Conservation (phyloP, 2,797 vertebrate species). For the Salmo trutta region DNA sequence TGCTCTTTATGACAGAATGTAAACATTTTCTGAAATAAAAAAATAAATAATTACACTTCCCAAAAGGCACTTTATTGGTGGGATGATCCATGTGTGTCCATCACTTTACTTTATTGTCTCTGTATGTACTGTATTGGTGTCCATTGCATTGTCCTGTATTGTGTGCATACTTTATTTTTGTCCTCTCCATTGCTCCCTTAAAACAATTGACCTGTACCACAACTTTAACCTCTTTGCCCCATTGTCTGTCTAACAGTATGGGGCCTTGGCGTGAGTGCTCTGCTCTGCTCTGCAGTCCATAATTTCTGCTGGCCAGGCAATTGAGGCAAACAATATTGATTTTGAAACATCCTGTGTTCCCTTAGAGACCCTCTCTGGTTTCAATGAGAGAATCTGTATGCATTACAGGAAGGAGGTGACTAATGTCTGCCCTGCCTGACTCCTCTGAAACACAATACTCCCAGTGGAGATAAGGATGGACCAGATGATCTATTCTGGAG, state of each 20-base stretch:
- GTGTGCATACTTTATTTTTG: neutral
- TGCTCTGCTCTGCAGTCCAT: conserved; percentile 12
- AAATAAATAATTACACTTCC: too few relatives aligned
- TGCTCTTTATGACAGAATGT: too few relatives aligned
- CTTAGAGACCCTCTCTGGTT: conserved; percentile 67
- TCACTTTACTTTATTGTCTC: neutral
- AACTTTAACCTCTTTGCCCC: conserved; percentile 2
- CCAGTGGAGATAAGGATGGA: conserved; percentile 20
- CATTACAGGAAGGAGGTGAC: conserved; percentile 72
- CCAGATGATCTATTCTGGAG: conserved; percentile 18
- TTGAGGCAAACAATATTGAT: conserved; percentile 57
- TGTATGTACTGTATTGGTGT: neutral
- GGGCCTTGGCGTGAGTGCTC: conserved; percentile 7
- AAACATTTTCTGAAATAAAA: too few relatives aligned
- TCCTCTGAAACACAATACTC: conserved; percentile 61
- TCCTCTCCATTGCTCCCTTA: neutral
- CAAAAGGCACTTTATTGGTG: too few relatives aligned
- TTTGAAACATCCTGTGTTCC: conserved; percentile 59
- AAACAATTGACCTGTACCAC: conserved; percentile 20
- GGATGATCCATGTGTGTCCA: neutral
- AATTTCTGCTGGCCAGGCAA: conserved; percentile 30
- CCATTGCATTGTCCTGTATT: conserved; percentile 11
- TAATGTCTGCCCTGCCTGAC: conserved; percentile 63
- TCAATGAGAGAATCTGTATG: conserved; percentile 61
- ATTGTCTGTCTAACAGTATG: conserved; percentile 22